Conservation (phyloP, 2,888 invertebrate species). For the Drosophila paucipuncta region DNA sequence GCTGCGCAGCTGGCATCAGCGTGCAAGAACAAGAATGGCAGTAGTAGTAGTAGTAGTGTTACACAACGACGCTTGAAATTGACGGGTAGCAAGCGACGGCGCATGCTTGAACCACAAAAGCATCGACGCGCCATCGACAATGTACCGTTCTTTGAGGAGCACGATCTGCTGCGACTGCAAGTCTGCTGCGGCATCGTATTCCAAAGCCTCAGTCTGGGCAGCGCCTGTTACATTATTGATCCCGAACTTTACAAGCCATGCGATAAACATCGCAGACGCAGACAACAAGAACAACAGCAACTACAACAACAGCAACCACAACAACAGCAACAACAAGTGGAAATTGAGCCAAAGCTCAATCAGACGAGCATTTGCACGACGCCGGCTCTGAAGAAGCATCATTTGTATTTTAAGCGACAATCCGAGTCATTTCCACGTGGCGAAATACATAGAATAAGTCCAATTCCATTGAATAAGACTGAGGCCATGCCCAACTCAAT, state of each 20-base stretch:
- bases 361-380: slow-evolving; percentile 60
- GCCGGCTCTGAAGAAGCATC: slow-evolving; percentile 84
- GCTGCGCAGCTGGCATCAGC: slow-evolving; percentile 57
- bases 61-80: slow-evolving; percentile 21
- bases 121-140: slow-evolving; percentile 72
- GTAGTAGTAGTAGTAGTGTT: not conserved
- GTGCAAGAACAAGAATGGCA: slow-evolving; percentile 6
- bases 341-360: slow-evolving; percentile 15
- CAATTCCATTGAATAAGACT: slow-evolving; percentile 82
- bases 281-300: slow-evolving; percentile 25
- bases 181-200: slow-evolving; percentile 83
- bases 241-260: slow-evolving; percentile 81
- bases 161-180: slow-evolving; percentile 77
- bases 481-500: slow-evolving; percentile 45
- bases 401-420: slow-evolving; percentile 84
- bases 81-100: slow-evolving; percentile 80
- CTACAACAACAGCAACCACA: slow-evolving; percentile 16
- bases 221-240: slow-evolving; percentile 80
- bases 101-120: slow-evolving; percentile 79
- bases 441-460: slow-evolving; percentile 78
- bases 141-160: slow-evolving; percentile 81
- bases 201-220: slow-evolving; percentile 63
- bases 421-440: slow-evolving; percentile 83
- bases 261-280: slow-evolving; percentile 70
- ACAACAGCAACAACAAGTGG: slow-evolving; percentile 22